Evolutionary conservation across 2,888 invertebrate genomes (phyloP).

Genomic region (Limulus polyphemus): DNA sequence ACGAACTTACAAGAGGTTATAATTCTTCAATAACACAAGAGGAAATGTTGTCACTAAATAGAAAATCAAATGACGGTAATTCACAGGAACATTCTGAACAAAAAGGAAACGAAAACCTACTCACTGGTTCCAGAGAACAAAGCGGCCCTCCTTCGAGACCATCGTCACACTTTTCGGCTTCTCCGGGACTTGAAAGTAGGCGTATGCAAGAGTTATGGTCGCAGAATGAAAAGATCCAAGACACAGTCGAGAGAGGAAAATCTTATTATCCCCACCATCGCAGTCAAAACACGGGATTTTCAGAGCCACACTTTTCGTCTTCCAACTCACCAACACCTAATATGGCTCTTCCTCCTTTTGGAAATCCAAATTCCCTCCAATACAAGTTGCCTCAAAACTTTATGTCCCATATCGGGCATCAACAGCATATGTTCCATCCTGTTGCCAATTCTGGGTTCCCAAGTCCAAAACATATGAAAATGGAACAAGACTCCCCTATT

Average conservation of each 20-base stretch:
- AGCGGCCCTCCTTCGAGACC: neutral
- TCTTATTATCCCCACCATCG: no score
- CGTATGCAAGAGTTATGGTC: constrained; percentile 12
- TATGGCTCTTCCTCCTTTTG: constrained; percentile 1
- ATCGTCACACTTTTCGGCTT: neutral
- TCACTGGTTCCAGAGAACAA: no score
- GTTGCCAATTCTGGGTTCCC: neutral
- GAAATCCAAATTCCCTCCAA: constrained; percentile 4
- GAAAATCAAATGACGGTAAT: constrained; percentile 16
- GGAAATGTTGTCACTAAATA: constrained; percentile 1
- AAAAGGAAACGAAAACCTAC: constrained; percentile 7
- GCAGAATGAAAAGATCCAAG: constrained; percentile 9
- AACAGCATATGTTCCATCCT: no score
- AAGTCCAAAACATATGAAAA: constrained; percentile 10
- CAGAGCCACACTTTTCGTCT: no score
- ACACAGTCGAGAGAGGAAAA: constrained; percentile 6
- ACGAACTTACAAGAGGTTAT: constrained; percentile 10
- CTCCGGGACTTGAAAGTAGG: neutral
- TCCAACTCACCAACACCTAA: no score
- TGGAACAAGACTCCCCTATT: constrained; percentile 13
- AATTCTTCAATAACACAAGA: no score
- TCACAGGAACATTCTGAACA: constrained; percentile 6
- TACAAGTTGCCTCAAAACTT: no score
- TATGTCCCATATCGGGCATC: neutral
- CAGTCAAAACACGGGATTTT: no score